phyloP scores from a whole-genome alignment of 2,888 invertebrate genomes.

The Orchesella flavescens region DNA sequence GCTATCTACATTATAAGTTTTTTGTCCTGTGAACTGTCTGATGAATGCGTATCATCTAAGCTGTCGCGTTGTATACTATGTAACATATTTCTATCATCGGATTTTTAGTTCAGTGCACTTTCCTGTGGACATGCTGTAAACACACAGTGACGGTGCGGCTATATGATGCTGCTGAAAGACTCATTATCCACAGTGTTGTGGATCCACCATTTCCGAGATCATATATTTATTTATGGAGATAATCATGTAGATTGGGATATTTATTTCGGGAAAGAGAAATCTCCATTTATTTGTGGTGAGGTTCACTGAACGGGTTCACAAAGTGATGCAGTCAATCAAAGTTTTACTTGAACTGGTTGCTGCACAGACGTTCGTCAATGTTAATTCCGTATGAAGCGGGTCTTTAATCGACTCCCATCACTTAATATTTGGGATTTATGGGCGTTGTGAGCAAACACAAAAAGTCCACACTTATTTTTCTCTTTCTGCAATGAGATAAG shows the following conservation, averaged over 20 bases:
- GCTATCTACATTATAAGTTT: not conserved
- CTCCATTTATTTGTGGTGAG: not conserved
- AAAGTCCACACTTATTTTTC: too few species aligned
- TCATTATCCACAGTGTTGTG: not conserved
- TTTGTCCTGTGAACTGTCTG: not conserved
- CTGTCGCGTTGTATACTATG: conserved; percentile 1
- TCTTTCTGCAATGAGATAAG: too few species aligned
- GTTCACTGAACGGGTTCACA: not conserved
- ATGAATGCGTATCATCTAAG: not conserved
- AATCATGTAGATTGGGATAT: not conserved
- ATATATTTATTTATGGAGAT: not conserved
- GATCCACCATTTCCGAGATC: conserved; percentile 12
- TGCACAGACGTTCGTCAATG: not conserved
- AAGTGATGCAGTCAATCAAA: too few species aligned
- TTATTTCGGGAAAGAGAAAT: not conserved
- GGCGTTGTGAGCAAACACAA: too few species aligned
- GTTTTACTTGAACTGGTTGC: too few species aligned
- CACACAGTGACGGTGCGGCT: not conserved
- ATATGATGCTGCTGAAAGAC: not conserved
- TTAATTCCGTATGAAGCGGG: not conserved
- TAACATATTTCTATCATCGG: conserved; percentile 28
- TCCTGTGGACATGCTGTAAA: conserved; percentile 20
- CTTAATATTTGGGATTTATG: too few species aligned
- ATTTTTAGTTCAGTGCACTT: conserved; percentile 57
- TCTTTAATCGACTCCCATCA: too few species aligned